A percentile compares a stretch with the other conserved stretches of the same genome.
phyloP scores from a whole-genome alignment of 2,113 vertebrate species.

The Ciconia stormi region DNA sequence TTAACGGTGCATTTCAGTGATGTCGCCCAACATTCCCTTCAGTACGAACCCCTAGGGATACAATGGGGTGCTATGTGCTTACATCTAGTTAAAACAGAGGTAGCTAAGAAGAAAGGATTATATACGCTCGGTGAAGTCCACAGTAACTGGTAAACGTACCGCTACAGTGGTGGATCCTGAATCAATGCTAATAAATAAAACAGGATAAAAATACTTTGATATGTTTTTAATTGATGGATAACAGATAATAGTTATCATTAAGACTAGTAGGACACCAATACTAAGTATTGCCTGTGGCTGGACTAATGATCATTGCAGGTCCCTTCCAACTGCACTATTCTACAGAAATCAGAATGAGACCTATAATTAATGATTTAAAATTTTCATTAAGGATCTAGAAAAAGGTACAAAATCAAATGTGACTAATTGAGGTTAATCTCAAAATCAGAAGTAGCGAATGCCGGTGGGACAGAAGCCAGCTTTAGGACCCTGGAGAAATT shows the following conservation, averaged over 20 bases:
- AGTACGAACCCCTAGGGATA: not conserved
- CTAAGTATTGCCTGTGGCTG: not conserved
- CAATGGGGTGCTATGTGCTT: no score
- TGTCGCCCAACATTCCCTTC: accelerated
- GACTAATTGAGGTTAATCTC: not conserved
- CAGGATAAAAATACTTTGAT: not conserved
- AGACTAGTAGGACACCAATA: no score
- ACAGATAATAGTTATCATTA: no score
- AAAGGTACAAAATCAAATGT: not conserved
- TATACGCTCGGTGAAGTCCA: not conserved
- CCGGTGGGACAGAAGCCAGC: not conserved
- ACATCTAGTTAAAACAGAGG: not conserved
- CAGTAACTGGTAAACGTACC: not conserved
- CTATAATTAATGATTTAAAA: not conserved
- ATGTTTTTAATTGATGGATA: not conserved
- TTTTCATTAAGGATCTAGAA: not conserved
- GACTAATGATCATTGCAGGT: not conserved
- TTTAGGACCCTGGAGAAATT: not conserved
- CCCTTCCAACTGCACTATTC: not conserved
- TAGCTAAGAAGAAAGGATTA: not conserved
- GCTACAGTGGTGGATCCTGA: not conserved
- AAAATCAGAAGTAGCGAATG: not conserved
- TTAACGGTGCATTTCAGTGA: accelerated
- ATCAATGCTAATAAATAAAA: not conserved
- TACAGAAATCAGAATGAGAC: not conserved